Evolutionary conservation across 2,797 vertebrate species (phyloP), one percentile per base, ranked within the genome.

Genomic region (Dipus sagitta): DNA sequence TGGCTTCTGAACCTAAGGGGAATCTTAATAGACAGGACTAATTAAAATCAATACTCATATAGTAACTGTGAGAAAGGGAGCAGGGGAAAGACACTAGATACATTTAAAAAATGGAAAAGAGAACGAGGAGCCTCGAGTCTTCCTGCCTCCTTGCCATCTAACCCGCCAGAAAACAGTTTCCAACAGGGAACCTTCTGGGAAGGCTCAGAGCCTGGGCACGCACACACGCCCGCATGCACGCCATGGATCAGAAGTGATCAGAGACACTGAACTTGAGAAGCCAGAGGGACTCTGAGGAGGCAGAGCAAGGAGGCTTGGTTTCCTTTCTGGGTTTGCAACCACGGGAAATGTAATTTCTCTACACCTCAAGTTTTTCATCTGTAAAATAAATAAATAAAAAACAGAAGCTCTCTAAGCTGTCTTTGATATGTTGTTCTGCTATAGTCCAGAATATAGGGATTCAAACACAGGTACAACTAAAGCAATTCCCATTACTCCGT

Each of bases 11-110:
- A 95, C 95, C 94, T 91, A 84, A 94, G 90, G 87, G 94, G 93
- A 95, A 60, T 94, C 79, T 95, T 95, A 93, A 94, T 94, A 96
- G 94, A 95, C 93, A 96, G 94, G 85, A 94, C 90, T 82, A 95
- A 97, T 96, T 30, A 85, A 88, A 93, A 97, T 85, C 93, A 87
- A 94, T 79, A 42, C 74, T 13, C 12, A 88, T 80, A 34, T 2
- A 88, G 2, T 81, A 76, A 79, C 77, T 82, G 2, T 78, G 26
- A 94, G 71, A 84, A 92, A 84, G 83, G 15, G 8, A 28, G 26
- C 6, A 70, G 18, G 30, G 80, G 93, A 77, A 30, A 2, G 13
- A 1, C 15, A 24, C 0, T 10, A 88, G 1, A 7, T 68, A 64
- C 79, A 92, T 92, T 93, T 12, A 77, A 1, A 87, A 87, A 92